Evolutionary conservation across 2,888 invertebrate genomes (phyloP), one percentile per base, ranked within the genome.

Genomic region (Eupeodes latifasciatus): DNA sequence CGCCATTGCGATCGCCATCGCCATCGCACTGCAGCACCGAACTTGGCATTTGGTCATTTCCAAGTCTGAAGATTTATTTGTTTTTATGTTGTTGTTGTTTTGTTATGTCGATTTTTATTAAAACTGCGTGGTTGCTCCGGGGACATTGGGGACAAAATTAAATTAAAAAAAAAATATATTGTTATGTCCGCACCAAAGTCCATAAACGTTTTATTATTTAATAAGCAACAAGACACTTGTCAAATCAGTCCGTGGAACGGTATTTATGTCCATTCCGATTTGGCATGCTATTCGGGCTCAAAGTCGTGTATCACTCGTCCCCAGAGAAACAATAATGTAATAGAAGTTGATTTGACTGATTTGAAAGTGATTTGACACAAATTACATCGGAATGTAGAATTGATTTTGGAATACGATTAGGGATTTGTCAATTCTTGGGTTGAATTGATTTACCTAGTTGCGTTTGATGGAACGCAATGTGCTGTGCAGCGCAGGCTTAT

Each of bases 191-290:
- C 75, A 69, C 11, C 72, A 51, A 66, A 53, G 62, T 57, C 87
- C 81, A 78, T 85, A 85, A 88, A 84, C 85, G 87, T 81, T 88
- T 88, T 88, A 85, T 88, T 88, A 85, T 88, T 88, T 88, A 88
- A 88, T 85, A 88, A 88, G 85, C 87, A 85, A 69, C 85, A 81
- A 81, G 87, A 78, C 81, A 88, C 77, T 88, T 88, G 87, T 88
- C 87, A 85, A 88, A 88, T 85, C 77, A 59, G 76, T 49, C 72
- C 72, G 49, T 76, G 84, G 84, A 84, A 76, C 76, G 84, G 72
- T 69, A 77, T 84, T 72, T 84, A 80, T 84, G 83, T 75, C 55
- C 57, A 78, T 34, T 74, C 59, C 40, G 83, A 69, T 79, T 82
- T 62, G 86, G 61, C 66, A 53, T 44, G 78, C 74, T 53, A 47